A percentile compares a stretch with the other conserved stretches of the same genome.
phyloP scores from a whole-genome alignment of 2,113 vertebrate genomes.

The Phylloscopus whistleri region DNA sequence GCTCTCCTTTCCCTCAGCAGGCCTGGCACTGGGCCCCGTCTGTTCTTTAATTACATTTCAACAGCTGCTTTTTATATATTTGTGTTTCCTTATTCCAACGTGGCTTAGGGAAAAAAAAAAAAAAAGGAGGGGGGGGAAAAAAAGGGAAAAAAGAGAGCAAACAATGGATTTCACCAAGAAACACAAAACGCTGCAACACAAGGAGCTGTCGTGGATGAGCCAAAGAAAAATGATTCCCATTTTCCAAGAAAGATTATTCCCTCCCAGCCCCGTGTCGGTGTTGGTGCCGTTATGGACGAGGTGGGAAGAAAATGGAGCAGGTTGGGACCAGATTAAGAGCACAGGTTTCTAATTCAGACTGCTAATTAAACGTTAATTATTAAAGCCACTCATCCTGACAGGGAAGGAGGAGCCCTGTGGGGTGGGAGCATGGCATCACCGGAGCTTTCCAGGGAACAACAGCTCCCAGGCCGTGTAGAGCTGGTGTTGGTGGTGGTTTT shows the following conservation, averaged over 20 bases:
- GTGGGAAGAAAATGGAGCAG: background rate
- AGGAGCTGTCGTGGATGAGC: slow-evolving; percentile 14
- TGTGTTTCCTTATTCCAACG: slow-evolving; percentile 61
- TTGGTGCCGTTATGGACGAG: background rate
- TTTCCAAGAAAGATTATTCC: slow-evolving; percentile 37
- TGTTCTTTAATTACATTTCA: slow-evolving; percentile 70
- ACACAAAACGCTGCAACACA: slow-evolving; percentile 17
- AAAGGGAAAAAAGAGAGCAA: background rate
- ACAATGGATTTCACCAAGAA: slow-evolving; percentile 31
- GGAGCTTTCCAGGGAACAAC: background rate
- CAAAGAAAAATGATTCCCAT: slow-evolving; percentile 26
- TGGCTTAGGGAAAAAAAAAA: background rate
- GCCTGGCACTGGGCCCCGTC: slow-evolving; percentile 54
- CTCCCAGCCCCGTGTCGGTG: background rate
- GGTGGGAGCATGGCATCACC: background rate
- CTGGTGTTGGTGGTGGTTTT: background rate
- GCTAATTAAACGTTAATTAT: background rate
- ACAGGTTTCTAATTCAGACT: background rate
- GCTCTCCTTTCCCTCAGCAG: slow-evolving; percentile 59
- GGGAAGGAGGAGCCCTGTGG: background rate
- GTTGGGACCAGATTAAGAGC: background rate
- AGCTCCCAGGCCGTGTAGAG: background rate
- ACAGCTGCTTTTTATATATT: slow-evolving; percentile 70
- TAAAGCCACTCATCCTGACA: background rate
- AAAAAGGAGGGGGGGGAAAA: rapidly evolving